Conservation (phyloP, 2,113 vertebrate species). For the Anhinga anhinga region DNA sequence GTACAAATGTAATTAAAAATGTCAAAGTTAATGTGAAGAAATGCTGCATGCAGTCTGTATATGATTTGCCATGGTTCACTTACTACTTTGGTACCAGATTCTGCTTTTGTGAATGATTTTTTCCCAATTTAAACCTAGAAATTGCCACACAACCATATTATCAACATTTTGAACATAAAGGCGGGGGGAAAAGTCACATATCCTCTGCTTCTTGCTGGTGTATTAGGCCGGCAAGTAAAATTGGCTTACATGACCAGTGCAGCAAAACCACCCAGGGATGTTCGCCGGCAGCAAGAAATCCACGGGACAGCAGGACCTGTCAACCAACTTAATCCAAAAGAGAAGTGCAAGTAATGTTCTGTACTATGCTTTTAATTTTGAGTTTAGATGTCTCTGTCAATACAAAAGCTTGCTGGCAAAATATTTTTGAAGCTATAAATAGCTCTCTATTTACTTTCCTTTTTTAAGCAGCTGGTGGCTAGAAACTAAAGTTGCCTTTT, state of each 20-base stretch:
- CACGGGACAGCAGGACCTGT: slow-evolving; percentile 69
- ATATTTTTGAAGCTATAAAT: neutral
- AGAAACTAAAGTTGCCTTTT: neutral
- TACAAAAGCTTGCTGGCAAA: neutral
- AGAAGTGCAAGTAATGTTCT: slow-evolving; percentile 71
- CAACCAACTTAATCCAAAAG: slow-evolving; percentile 56
- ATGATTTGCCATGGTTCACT: neutral
- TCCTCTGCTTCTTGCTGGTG: neutral
- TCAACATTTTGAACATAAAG: neutral
- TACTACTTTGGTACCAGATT: neutral
- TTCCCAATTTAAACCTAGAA: neutral
- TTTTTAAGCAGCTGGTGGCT: neutral
- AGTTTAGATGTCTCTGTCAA: neutral
- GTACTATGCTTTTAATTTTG: neutral
- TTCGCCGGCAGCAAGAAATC: slow-evolving; percentile 76
- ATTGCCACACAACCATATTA: neutral
- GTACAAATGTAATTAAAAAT: neutral
- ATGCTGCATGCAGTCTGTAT: neutral
- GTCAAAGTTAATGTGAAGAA: neutral
- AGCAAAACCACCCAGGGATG: slow-evolving; percentile 79
- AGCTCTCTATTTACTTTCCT: neutral
- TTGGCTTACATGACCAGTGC: slow-evolving; percentile 81
- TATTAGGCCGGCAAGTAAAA: slow-evolving; percentile 84
- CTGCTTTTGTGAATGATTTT: neutral
- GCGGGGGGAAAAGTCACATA: neutral